Conservation (phyloP, 64 coral and sea anemone species). For the Acropora tenuis region DNA sequence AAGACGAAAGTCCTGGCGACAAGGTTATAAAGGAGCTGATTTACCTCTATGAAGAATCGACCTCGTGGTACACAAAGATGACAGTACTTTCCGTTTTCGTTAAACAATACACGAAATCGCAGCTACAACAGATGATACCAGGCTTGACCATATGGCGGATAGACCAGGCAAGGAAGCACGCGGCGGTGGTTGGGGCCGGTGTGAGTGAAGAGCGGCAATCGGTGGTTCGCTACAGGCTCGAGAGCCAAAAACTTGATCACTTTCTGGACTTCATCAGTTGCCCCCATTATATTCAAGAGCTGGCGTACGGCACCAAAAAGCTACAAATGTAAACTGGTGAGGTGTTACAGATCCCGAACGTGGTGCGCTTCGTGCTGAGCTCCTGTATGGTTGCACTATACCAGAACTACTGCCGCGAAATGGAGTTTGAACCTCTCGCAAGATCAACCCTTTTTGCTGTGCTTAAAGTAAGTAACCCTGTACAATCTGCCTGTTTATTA, state of each 20-base stretch:
- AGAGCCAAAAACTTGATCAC: background rate
- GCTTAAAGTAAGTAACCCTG: too few relatives aligned
- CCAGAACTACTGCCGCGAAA: too few relatives aligned
- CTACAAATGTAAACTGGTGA: too few relatives aligned
- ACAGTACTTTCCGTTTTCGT: conserved; percentile 13
- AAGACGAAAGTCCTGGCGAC: background rate
- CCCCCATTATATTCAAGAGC: background rate
- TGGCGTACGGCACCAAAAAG: too few relatives aligned
- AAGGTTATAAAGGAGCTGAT: too few relatives aligned
- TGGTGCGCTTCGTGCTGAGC: too few relatives aligned
- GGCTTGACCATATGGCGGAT: conserved; percentile 21
- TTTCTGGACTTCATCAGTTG: conserved; percentile 4
- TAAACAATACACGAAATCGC: background rate
- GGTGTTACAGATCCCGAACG: too few relatives aligned
- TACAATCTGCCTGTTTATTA: too few relatives aligned
- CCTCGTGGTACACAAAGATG: background rate
- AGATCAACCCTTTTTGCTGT: too few relatives aligned
- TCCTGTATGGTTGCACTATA: too few relatives aligned
- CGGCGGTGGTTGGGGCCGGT: conserved; percentile 7
- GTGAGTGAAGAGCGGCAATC: conserved; percentile 19
- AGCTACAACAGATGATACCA: conserved; percentile 3
- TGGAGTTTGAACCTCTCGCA: too few relatives aligned
- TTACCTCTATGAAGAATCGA: too few relatives aligned
- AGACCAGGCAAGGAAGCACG: conserved; percentile 13
- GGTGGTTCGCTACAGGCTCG: conserved; percentile 3